Evolutionary conservation across 1,140 invertebrate species (phyloP).

Genomic region (Conus betulinus): DNA sequence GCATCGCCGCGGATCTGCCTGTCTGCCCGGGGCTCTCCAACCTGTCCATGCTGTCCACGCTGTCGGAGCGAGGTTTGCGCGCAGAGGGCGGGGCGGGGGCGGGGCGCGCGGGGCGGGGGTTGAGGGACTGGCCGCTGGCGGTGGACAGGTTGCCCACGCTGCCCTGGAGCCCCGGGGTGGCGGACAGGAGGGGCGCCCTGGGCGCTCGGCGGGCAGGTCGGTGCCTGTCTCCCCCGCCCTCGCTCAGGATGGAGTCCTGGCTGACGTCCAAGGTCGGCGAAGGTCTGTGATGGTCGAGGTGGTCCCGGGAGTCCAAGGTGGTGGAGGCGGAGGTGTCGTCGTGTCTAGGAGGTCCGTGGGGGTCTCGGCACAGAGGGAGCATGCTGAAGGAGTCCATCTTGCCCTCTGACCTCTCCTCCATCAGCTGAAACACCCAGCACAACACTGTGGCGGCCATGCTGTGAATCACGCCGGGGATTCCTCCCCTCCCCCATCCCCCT

Average conservation of each 20-base stretch:
- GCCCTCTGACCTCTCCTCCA: constrained; percentile 13
- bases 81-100: constrained; percentile 19
- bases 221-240: neutral
- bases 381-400: constrained; percentile 5
- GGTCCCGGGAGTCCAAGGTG: neutral
- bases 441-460: too few species aligned
- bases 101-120: constrained; percentile 21
- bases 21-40: neutral
- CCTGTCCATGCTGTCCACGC: constrained; percentile 31
- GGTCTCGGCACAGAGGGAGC: constrained; percentile 8
- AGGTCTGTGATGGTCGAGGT: neutral
- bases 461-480: too few species aligned
- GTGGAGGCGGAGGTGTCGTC: neutral
- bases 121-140: neutral
- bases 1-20: neutral
- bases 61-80: neutral
- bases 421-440: neutral
- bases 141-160: neutral
- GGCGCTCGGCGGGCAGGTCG: constrained; percentile 18
- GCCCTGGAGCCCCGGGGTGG: neutral
- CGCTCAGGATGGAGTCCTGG: neutral
- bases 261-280: neutral
- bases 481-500: too few species aligned
- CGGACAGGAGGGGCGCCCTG: neutral
- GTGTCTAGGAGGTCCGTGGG: neutral